phyloP scores from a whole-genome alignment of 2,888 invertebrate species.

The Doris montereyensis region DNA sequence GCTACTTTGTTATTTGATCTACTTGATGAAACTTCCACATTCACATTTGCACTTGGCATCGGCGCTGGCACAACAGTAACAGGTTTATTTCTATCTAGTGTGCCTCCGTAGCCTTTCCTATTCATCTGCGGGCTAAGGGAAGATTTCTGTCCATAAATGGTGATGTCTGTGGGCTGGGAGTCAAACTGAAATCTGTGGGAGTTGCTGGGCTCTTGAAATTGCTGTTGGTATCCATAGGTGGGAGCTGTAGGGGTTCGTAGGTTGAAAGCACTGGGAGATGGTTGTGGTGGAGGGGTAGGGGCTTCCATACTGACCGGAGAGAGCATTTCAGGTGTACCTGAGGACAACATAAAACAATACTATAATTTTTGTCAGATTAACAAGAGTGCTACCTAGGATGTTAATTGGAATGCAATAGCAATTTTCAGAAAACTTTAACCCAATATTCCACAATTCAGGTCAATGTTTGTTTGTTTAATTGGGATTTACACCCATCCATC shows the following conservation, averaged over 20 bases:
- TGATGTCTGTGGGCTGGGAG: constrained; percentile 27
- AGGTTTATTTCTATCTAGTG: constrained; percentile 16
- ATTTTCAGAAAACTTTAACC: not conserved
- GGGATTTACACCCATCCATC: too few species aligned
- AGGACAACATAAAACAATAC: not conserved
- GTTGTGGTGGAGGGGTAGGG: constrained; percentile 67
- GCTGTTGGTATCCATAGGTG: constrained; percentile 44
- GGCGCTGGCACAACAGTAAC: not conserved
- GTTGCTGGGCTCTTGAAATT: constrained; percentile 40
- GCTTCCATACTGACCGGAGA: constrained; percentile 64
- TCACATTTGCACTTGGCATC: constrained; percentile 24
- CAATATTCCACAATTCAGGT: not conserved
- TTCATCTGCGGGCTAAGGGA: constrained; percentile 18
- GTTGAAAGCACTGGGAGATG: constrained; percentile 64
- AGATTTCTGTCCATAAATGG: constrained; percentile 25
- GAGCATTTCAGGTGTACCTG: constrained; percentile 68
- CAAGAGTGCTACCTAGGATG: not conserved
- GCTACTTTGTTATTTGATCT: constrained; percentile 43
- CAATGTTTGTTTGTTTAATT: too few species aligned
- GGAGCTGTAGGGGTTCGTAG: constrained; percentile 46
- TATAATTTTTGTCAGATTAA: not conserved
- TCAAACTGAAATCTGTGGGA: constrained; percentile 31
- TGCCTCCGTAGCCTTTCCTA: constrained; percentile 17
- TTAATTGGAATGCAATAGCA: not conserved
- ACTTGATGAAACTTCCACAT: constrained; percentile 33